Percentiles rank a stretch among this genome's conserved stretches.
Conservation (phyloP, 1,140 invertebrate species). For the Chelonus insularis region DNA sequence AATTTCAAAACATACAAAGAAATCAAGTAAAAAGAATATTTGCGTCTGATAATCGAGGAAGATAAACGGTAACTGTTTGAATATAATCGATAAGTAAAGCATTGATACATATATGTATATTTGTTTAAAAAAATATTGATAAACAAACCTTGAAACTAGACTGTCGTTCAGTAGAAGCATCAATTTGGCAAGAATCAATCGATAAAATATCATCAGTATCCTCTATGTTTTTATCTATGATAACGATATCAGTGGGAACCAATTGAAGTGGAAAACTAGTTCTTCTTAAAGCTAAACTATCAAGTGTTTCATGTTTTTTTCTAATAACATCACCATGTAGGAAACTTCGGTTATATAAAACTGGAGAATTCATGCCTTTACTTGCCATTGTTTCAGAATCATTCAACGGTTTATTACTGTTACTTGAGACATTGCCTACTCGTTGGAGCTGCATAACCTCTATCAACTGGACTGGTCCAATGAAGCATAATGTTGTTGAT, state of each 20-base stretch:
- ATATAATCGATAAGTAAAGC: too few relatives aligned
- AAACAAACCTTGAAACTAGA: background rate
- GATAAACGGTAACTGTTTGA: too few relatives aligned
- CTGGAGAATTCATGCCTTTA: conserved; percentile 34
- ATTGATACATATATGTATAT: background rate
- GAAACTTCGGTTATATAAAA: conserved; percentile 47
- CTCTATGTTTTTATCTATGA: conserved; percentile 23
- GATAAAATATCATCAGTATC: conserved; percentile 15
- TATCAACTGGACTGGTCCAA: background rate
- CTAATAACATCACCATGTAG: conserved; percentile 37
- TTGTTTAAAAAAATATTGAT: background rate
- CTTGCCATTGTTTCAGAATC: conserved; percentile 3
- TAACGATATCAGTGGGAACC: conserved; percentile 39
- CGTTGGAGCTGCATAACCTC: conserved; percentile 8
- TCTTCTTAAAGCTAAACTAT: conserved; percentile 51
- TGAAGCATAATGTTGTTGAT: background rate
- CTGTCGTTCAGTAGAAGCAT: background rate
- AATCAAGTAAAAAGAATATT: background rate
- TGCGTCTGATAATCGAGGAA: too few relatives aligned
- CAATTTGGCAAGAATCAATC: conserved; percentile 16
- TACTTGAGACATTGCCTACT: background rate
- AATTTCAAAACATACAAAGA: background rate
- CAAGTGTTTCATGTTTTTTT: conserved; percentile 39
- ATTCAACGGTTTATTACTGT: background rate
- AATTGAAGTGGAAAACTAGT: conserved; percentile 46